Evolutionary conservation across 1,140 invertebrate genomes (phyloP).

Genomic region (Musca domestica): DNA sequence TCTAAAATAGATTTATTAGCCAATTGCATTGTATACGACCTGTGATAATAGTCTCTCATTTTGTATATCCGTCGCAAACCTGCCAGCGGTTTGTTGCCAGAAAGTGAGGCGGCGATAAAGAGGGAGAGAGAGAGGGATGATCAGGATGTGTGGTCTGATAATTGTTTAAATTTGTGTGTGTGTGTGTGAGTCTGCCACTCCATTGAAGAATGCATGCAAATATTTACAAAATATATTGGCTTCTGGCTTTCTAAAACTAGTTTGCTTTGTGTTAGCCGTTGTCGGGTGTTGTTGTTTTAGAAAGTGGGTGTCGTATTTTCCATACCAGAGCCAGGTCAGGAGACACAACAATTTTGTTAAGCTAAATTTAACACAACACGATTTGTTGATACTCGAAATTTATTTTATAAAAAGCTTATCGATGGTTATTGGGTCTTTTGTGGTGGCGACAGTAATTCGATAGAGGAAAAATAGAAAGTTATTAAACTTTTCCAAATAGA

Average conservation of each 20-base stretch:
- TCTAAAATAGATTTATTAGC: slow-evolving; percentile 32
- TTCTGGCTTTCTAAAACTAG: background rate
- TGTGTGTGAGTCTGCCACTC: no score
- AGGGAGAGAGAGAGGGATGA: no score
- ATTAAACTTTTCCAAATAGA: no score
- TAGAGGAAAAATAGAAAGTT: no score
- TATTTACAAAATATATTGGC: background rate
- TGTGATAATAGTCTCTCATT: slow-evolving; percentile 26
- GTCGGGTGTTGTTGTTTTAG: no score
- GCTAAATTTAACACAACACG: slow-evolving; percentile 6
- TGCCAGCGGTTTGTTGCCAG: background rate
- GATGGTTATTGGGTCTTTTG: slow-evolving; percentile 7
- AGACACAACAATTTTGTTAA: slow-evolving; percentile 5
- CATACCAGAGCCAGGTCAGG: no score
- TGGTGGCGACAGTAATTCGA: background rate
- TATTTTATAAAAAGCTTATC: slow-evolving; percentile 18
- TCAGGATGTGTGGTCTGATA: no score
- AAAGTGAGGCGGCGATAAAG: background rate
- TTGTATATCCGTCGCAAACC: slow-evolving; percentile 1
- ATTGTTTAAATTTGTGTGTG: no score
- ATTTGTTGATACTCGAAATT: slow-evolving; percentile 17
- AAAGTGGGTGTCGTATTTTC: no score
- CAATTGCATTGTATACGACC: slow-evolving; percentile 31
- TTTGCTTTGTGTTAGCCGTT: no score
- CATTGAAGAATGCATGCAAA: no score